Conservation (phyloP, 1,140 invertebrate species). For the Sminthurides bifidus region DNA sequence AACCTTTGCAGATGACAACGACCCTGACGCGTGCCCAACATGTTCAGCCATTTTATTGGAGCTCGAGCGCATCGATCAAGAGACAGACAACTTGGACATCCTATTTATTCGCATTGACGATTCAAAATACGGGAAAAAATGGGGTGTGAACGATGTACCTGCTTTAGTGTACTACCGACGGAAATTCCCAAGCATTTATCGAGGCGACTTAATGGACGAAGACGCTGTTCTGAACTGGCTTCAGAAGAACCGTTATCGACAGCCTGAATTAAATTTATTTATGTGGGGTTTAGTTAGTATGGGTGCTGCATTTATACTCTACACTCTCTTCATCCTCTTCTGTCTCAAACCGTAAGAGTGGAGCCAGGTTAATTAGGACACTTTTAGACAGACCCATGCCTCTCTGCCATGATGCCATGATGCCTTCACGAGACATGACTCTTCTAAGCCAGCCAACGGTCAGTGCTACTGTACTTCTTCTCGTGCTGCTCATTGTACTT, state of each 20-base stretch:
- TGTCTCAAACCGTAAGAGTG: slow-evolving; percentile 52
- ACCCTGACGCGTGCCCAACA: slow-evolving; percentile 50
- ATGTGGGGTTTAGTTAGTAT: slow-evolving; percentile 85
- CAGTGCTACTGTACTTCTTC: too few species aligned
- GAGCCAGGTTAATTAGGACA: neutral
- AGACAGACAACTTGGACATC: slow-evolving; percentile 86
- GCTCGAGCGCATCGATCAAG: slow-evolving; percentile 81
- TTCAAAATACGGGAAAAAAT: slow-evolving; percentile 78
- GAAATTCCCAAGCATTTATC: slow-evolving; percentile 84
- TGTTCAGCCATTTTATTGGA: slow-evolving; percentile 67
- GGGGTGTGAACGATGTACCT: slow-evolving; percentile 71
- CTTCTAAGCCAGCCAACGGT: too few species aligned
- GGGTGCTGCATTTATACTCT: slow-evolving; percentile 70
- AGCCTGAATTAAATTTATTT: slow-evolving; percentile 84
- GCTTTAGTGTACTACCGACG: slow-evolving; percentile 87
- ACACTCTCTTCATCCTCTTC: slow-evolving; percentile 79
- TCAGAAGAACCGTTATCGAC: slow-evolving; percentile 79
- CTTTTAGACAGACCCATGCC: too few species aligned
- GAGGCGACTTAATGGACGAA: slow-evolving; percentile 48
- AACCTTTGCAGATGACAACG: slow-evolving; percentile 60
- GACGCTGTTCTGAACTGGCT: slow-evolving; percentile 72
- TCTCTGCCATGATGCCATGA: too few species aligned
- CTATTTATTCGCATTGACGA: slow-evolving; percentile 92
- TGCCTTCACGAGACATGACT: too few species aligned
- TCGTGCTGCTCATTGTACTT: too few species aligned